phyloP scores from a whole-genome alignment of 2,113 vertebrate genomes.

The Lanius ludovicianus region DNA sequence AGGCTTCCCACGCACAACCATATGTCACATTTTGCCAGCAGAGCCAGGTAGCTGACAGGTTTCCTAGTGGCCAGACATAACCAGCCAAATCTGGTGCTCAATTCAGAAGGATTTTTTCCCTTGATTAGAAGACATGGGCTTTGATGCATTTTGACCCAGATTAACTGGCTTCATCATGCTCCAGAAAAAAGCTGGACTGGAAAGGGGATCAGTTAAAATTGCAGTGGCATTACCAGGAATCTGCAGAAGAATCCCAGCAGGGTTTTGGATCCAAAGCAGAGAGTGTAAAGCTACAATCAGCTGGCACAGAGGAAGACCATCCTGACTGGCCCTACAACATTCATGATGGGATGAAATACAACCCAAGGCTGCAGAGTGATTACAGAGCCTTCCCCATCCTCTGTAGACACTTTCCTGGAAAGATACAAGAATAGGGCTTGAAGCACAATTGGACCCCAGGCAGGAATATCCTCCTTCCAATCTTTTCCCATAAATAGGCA shows the following conservation, averaged over 20 bases:
- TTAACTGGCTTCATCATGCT: not conserved
- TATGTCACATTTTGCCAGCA: not conserved
- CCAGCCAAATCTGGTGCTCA: not conserved
- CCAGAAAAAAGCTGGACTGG: not conserved
- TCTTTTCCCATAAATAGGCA: not conserved
- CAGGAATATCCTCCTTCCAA: not conserved
- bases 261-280: not conserved
- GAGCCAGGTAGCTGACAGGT: not conserved
- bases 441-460: not conserved
- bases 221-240: rapidly evolving
- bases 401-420: not conserved
- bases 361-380: not conserved
- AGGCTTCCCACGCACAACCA: not conserved
- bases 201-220: not conserved
- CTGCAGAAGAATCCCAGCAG: not conserved
- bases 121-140: not conserved
- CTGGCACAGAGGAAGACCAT: not conserved
- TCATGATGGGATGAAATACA: not conserved
- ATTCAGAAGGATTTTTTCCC: not conserved
- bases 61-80: not conserved
- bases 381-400: not conserved
- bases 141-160: not conserved
- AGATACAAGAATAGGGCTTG: not conserved
- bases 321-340: not conserved
- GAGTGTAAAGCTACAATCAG: not conserved